Percentiles rank a stretch among this genome's conserved stretches.
Evolutionary conservation across 2,113 vertebrate species (phyloP).

Genomic region (Heterotis niloticus): DNA sequence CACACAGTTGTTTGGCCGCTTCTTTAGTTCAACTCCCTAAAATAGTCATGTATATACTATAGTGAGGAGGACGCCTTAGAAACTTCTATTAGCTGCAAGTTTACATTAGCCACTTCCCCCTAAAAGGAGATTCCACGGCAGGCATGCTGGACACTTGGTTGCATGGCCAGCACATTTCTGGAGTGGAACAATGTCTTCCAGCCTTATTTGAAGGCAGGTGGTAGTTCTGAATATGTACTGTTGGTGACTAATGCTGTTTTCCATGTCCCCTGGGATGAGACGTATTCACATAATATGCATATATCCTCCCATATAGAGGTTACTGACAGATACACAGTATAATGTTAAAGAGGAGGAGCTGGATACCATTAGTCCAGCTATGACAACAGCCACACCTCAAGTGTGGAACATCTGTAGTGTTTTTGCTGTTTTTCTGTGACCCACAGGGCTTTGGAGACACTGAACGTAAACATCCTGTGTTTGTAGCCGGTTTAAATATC

Average conservation of each 20-base stretch:
- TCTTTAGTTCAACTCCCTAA: constrained; percentile 56
- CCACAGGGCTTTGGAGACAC: too few relatives aligned
- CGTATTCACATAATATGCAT: too few relatives aligned
- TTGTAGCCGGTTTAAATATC: neutral
- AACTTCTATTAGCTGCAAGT: constrained; percentile 55
- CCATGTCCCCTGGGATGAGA: neutral
- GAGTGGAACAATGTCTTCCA: neutral
- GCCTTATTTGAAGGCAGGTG: constrained; percentile 4
- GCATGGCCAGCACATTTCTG: constrained; percentile 16
- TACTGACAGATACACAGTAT: too few relatives aligned
- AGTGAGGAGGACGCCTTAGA: constrained; percentile 29
- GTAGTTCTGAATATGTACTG: neutral
- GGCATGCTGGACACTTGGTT: constrained; percentile 34
- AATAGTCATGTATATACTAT: constrained; percentile 65
- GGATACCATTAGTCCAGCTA: neutral
- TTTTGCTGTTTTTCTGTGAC: neutral
- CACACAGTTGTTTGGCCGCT: constrained; percentile 33
- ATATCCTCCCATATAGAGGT: neutral
- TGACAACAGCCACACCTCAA: neutral
- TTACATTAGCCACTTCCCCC: constrained; percentile 46
- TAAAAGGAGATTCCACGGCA: constrained; percentile 34
- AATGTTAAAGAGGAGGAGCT: neutral
- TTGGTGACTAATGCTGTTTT: too few relatives aligned
- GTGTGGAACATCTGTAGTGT: neutral
- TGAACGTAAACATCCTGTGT: neutral